These are phyloP conservation scores for Mallotus villosus DNA, from an alignment of 2,797 vertebrate genomes.

Conservation along the genomic window DNA sequence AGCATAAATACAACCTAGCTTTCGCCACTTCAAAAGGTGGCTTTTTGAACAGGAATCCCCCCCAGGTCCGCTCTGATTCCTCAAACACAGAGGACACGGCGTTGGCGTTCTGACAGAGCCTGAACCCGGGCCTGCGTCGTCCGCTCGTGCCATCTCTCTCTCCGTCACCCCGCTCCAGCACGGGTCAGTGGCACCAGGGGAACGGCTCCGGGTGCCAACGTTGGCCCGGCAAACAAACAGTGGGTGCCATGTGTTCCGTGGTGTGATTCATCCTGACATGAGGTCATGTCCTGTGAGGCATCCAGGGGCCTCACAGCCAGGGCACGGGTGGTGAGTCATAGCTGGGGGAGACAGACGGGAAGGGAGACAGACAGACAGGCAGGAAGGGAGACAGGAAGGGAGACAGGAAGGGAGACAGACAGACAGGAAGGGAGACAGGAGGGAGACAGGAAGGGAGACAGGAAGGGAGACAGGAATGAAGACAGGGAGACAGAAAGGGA, in stretches of 20 bases:
- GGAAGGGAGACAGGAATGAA: no score
- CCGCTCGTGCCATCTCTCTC: slow-evolving; percentile 4
- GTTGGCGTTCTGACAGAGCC: no score
- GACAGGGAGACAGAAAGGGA: no score
- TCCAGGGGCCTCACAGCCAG: slow-evolving; percentile 20
- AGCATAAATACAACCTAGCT: no score
- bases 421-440: background rate
- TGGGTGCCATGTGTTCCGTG: slow-evolving; percentile 41
- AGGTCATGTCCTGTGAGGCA: no score
- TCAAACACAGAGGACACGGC: no score
- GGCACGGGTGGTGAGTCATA: slow-evolving; percentile 53
- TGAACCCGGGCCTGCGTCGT: slow-evolving; percentile 24
- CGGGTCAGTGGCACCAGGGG: slow-evolving; percentile 34
- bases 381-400: no score
- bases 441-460: no score
- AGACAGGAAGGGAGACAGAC: background rate
- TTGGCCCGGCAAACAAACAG: slow-evolving; percentile 36
- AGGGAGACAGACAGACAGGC: no score
- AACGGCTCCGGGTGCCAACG: slow-evolving; percentile 37
- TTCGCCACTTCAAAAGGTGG: no score
- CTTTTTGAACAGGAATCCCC: no score
- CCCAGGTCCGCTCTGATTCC: no score
- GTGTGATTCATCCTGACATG: slow-evolving; percentile 59
- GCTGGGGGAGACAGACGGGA: slow-evolving; percentile 19
- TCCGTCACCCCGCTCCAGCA: slow-evolving; percentile 32